Percentiles rank a stretch among this genome's conserved stretches.
Evolutionary conservation across 23 tunicate species (phyloP).

Genomic region (Ascidia mentula): DNA sequence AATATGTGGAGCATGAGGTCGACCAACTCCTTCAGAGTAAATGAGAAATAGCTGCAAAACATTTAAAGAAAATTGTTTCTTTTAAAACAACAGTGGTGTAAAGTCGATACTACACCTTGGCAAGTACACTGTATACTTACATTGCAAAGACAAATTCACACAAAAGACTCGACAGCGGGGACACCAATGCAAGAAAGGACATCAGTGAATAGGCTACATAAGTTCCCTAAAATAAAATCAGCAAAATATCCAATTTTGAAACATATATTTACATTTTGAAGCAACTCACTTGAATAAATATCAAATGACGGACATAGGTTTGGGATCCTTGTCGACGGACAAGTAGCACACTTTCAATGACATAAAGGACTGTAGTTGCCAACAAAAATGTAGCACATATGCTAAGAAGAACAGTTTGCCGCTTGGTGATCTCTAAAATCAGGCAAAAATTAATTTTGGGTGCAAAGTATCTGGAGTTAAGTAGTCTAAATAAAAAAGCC

Average conservation of each 20-base stretch:
- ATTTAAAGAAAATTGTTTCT: not conserved
- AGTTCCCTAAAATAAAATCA: constrained; percentile 17
- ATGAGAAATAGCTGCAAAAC: constrained; percentile 32
- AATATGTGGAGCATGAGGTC: constrained; percentile 15
- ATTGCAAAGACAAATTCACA: constrained; percentile 37
- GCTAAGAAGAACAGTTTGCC: not conserved
- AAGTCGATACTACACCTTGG: not conserved
- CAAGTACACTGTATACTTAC: constrained; percentile 8
- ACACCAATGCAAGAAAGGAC: constrained; percentile 28
- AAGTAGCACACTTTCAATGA: not conserved
- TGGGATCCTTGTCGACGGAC: not conserved
- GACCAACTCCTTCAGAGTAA: constrained; percentile 36
- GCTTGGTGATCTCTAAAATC: not conserved
- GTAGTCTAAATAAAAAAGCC: no score
- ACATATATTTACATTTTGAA: not conserved
- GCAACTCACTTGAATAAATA: not conserved
- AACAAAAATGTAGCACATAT: not conserved
- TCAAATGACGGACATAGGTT: not conserved
- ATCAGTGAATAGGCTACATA: constrained; percentile 25
- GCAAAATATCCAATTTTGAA: not conserved
- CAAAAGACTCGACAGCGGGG: constrained; percentile 37
- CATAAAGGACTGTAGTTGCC: not conserved
- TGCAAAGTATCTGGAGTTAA: no score
- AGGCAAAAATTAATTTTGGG: no score
- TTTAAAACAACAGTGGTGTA: not conserved